phyloP scores from a whole-genome alignment of 1,140 invertebrate genomes.

The Matsumurasca onukii region DNA sequence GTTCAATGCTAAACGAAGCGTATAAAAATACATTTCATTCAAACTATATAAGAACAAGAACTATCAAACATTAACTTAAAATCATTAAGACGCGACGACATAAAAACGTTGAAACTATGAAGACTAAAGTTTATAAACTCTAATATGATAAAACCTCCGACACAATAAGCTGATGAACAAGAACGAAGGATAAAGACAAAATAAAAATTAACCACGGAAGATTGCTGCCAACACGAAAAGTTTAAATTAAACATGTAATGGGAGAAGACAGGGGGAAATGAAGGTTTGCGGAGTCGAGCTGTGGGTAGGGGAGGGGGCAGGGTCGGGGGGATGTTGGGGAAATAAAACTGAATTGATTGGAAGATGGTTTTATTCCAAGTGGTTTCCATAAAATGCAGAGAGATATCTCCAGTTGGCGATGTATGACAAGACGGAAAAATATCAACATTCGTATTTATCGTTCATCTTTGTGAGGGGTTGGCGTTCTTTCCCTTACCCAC shows the following conservation, averaged over 20 bases:
- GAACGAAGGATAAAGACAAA: neutral
- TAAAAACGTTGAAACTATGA: too few relatives aligned
- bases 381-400: constrained; percentile 11
- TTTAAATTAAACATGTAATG: constrained; percentile 13
- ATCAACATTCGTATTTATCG: constrained; percentile 29
- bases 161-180: too few relatives aligned
- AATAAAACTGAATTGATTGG: constrained; percentile 22
- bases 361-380: constrained; percentile 16
- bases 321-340: neutral
- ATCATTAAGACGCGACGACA: too few relatives aligned
- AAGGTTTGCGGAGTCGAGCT: neutral
- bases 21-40: too few relatives aligned
- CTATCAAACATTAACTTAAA: too few relatives aligned
- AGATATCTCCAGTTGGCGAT: neutral
- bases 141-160: too few relatives aligned
- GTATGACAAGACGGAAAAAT: constrained; percentile 26
- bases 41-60: too few relatives aligned
- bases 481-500: neutral
- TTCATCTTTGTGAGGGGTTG: constrained; percentile 23
- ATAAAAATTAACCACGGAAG: neutral
- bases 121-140: too few relatives aligned
- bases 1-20: too few relatives aligned
- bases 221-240: constrained; percentile 1
- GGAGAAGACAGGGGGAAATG: neutral
- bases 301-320: too few relatives aligned